These are phyloP conservation scores for Dendrolimus kikuchii DNA, from an alignment of 1,140 invertebrate species.

Conservation along the genomic window DNA sequence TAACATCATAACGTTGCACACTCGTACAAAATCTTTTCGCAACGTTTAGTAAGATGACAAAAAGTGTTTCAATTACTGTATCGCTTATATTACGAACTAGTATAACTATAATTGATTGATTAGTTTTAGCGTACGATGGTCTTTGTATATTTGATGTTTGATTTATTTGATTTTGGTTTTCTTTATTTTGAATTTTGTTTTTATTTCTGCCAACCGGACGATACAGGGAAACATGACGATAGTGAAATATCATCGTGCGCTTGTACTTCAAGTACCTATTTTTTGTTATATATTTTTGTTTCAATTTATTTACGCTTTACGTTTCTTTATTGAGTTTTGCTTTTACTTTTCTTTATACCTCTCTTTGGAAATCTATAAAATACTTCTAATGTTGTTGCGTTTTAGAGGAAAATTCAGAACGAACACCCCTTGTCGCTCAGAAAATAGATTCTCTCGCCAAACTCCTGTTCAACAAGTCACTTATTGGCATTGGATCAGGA, in stretches of 20 bases:
- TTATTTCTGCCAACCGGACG: slow-evolving; percentile 37
- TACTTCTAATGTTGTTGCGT: neutral
- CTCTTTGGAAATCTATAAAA: neutral
- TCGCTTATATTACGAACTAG: too few species aligned
- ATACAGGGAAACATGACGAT: slow-evolving; percentile 71
- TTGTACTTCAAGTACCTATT: slow-evolving; percentile 35
- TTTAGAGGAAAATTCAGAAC: slow-evolving; percentile 66
- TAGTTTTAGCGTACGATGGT: slow-evolving; percentile 16
- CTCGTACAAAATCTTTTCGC: too few species aligned
- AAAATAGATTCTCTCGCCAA: slow-evolving; percentile 77
- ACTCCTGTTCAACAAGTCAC: slow-evolving; percentile 75
- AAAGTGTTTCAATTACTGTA: too few species aligned
- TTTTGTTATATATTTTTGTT: slow-evolving; percentile 8
- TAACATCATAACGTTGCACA: too few species aligned
- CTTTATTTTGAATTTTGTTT: slow-evolving; percentile 16
- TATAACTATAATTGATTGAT: neutral
- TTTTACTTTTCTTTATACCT: too few species aligned
- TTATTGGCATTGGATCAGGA: slow-evolving; percentile 57
- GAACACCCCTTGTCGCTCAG: slow-evolving; percentile 73
- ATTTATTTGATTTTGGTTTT: slow-evolving; percentile 2
- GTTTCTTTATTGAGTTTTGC: too few species aligned
- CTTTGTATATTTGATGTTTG: slow-evolving; percentile 5
- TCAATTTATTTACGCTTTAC: too few species aligned
- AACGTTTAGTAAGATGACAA: too few species aligned
- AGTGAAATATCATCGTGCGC: slow-evolving; percentile 48